Evolutionary conservation across 2,888 invertebrate species (phyloP).

Genomic region (Ceramica pisi): DNA sequence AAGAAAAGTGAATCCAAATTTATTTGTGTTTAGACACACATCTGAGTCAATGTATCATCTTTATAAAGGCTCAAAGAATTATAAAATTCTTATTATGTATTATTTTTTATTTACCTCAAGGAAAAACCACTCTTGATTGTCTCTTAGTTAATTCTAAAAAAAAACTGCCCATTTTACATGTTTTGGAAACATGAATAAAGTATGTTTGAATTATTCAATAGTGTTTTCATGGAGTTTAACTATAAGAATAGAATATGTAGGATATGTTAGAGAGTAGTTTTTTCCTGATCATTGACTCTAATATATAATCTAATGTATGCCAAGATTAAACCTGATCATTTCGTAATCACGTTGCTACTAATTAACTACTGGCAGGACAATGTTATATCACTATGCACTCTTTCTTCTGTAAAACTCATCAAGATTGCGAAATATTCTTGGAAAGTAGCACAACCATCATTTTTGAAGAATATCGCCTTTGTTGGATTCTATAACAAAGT

Average conservation of each 20-base stretch:
- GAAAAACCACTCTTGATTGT: slow-evolving; percentile 4
- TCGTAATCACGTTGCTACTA: slow-evolving; percentile 29
- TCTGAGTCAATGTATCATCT: background rate
- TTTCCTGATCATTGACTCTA: slow-evolving; percentile 1
- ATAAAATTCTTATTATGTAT: background rate
- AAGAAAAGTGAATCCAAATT: background rate
- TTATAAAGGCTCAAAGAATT: background rate
- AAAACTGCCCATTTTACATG: background rate
- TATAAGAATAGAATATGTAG: background rate
- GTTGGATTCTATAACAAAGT: slow-evolving; percentile 9
- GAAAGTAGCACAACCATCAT: slow-evolving; percentile 73
- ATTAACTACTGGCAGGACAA: slow-evolving; percentile 36
- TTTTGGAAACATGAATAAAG: slow-evolving; percentile 25
- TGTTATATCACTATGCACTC: slow-evolving; percentile 67
- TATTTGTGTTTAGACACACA: background rate
- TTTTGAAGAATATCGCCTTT: slow-evolving; percentile 23
- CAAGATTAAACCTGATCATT: slow-evolving; percentile 29
- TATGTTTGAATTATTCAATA: slow-evolving; percentile 28
- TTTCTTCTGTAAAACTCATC: slow-evolving; percentile 48
- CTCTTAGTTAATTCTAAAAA: slow-evolving; percentile 1
- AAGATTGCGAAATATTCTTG: slow-evolving; percentile 70
- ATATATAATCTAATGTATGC: slow-evolving; percentile 31
- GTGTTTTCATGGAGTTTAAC: background rate
- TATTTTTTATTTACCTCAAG: slow-evolving; percentile 9
- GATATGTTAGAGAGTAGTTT: background rate